Percentiles rank a stretch among this genome's conserved stretches.
Evolutionary conservation across 2,888 invertebrate genomes (phyloP).

Genomic region (Enchytraeus crypticus): DNA sequence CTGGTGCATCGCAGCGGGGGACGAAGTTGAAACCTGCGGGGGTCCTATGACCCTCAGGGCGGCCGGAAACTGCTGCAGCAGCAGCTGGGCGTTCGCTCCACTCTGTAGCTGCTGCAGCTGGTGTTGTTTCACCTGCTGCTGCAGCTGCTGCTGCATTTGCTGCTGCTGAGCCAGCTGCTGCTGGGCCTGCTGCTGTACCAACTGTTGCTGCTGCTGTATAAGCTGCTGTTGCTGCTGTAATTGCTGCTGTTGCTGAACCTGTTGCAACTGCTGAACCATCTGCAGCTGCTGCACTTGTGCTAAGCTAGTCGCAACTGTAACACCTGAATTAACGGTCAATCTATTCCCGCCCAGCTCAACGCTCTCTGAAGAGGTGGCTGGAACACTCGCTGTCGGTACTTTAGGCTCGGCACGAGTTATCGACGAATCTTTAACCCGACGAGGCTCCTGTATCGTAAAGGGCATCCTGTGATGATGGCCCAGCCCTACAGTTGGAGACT

Average conservation of each 20-base stretch:
- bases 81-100: too few relatives aligned
- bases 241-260: not conserved
- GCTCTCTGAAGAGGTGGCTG: not conserved
- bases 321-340: not conserved
- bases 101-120: slow-evolving; percentile 7
- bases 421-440: slow-evolving; percentile 47
- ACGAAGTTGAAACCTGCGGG: not conserved
- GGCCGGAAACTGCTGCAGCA: not conserved
- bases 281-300: not conserved
- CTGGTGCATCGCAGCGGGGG: not conserved
- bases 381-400: slow-evolving; percentile 27
- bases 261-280: not conserved
- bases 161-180: slow-evolving; percentile 30
- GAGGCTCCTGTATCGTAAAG: slow-evolving; percentile 25
- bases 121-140: slow-evolving; percentile 21
- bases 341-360: not conserved
- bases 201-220: slow-evolving; percentile 7
- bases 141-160: slow-evolving; percentile 6
- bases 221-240: slow-evolving; percentile 3
- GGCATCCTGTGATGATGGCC: slow-evolving; percentile 40
- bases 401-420: slow-evolving; percentile 51
- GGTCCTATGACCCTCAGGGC: not conserved
- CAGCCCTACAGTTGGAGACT: slow-evolving; percentile 17
- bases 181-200: slow-evolving; percentile 10
- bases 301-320: not conserved